Conservation (phyloP, 2,797 vertebrate genomes). For the Huso huso region DNA sequence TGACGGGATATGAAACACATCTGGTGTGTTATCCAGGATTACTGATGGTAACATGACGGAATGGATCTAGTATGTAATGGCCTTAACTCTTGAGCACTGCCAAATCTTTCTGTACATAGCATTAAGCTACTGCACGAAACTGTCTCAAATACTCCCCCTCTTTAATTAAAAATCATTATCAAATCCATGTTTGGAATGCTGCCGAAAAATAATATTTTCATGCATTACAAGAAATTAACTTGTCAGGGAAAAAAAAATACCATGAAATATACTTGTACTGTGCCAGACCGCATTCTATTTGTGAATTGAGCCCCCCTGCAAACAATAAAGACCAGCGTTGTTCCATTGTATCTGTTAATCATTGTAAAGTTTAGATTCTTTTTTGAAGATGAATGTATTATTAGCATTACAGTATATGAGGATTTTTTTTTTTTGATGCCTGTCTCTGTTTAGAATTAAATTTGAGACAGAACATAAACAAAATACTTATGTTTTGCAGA, state of each 20-base stretch:
- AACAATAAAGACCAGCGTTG: background rate
- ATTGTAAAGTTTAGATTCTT: constrained; percentile 1
- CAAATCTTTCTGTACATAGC: no score
- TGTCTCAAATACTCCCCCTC: no score
- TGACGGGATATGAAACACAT: no score
- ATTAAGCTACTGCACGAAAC: no score
- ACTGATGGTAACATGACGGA: no score
- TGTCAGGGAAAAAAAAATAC: constrained; percentile 11
- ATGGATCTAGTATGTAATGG: no score
- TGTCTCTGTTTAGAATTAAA: constrained; percentile 4
- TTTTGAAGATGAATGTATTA: background rate
- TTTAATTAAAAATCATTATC: no score
- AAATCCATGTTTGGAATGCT: no score
- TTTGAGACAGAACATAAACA: background rate
- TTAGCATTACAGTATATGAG: background rate
- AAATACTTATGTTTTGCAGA: background rate
- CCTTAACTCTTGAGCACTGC: no score
- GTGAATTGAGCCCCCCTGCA: constrained; percentile 7
- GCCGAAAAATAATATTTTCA: no score
- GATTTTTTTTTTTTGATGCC: background rate
- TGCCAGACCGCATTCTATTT: constrained; percentile 10
- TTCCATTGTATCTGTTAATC: background rate
- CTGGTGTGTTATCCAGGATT: no score
- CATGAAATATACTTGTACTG: constrained; percentile 17
- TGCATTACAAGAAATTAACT: background rate